These are phyloP conservation scores for Hirtodrosophila trivittata DNA, from an alignment of 2,888 invertebrate genomes.

Conservation along the genomic window DNA sequence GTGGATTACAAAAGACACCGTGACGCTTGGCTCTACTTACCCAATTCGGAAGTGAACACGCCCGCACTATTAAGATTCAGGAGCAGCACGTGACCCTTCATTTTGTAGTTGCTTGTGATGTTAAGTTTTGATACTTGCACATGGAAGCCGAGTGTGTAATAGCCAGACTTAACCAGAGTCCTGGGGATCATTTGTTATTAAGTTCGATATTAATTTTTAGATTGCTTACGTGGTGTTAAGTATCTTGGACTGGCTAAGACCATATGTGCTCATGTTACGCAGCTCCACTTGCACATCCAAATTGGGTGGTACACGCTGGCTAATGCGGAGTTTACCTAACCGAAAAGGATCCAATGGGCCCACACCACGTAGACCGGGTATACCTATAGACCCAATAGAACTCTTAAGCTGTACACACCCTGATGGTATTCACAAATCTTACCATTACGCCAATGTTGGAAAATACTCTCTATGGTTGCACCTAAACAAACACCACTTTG, in stretches of 20 bases:
- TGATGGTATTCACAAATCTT: constrained; percentile 8
- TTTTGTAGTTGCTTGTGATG: constrained; percentile 87
- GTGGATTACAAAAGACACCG: neutral
- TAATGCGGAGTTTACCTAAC: constrained; percentile 51
- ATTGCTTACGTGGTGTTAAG: constrained; percentile 54
- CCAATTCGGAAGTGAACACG: constrained; percentile 85
- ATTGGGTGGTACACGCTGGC: constrained; percentile 50
- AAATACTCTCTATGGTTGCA: constrained; percentile 36
- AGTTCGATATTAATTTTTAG: neutral
- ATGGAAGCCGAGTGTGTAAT: constrained; percentile 87
- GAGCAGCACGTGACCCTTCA: constrained; percentile 87
- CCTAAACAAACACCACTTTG: constrained; percentile 29
- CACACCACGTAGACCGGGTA: constrained; percentile 51
- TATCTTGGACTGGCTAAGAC: constrained; percentile 51
- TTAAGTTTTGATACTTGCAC: constrained; percentile 86
- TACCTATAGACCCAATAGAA: constrained; percentile 42
- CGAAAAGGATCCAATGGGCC: constrained; percentile 66
- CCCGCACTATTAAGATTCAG: constrained; percentile 88
- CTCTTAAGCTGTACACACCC: no score
- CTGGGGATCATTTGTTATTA: constrained; percentile 60
- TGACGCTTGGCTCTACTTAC: constrained; percentile 84
- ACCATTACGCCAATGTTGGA: constrained; percentile 55
- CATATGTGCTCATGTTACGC: constrained; percentile 52
- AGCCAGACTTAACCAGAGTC: constrained; percentile 85
- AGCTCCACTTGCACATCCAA: constrained; percentile 52